Conservation (phyloP, 2,888 invertebrate species). For the Alentia gelatinosa region DNA sequence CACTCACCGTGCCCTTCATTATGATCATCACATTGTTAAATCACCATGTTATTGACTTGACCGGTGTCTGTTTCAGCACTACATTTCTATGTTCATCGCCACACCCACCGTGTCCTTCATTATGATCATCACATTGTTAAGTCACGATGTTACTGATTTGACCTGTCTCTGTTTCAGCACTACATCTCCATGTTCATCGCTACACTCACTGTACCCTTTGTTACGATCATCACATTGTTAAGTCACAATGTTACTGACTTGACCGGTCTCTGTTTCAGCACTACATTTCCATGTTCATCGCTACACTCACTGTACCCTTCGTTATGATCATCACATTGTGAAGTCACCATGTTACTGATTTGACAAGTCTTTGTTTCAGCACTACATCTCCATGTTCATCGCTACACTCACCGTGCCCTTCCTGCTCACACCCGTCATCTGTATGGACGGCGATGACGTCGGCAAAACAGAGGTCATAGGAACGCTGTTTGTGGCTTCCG, state of each 20-base stretch:
- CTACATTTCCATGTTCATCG: slow-evolving; percentile 88
- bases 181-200: slow-evolving; percentile 88
- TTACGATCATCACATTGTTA: too few relatives aligned
- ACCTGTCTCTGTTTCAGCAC: slow-evolving; percentile 69
- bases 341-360: background rate
- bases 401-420: slow-evolving; percentile 90
- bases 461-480: slow-evolving; percentile 78
- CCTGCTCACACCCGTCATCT: slow-evolving; percentile 89
- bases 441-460: slow-evolving; percentile 84
- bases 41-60: too few relatives aligned
- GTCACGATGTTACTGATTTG: too few relatives aligned
- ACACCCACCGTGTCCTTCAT: slow-evolving; percentile 92
- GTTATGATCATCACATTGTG: too few relatives aligned
- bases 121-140: too few relatives aligned
- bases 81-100: slow-evolving; percentile 88
- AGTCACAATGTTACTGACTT: too few relatives aligned
- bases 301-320: slow-evolving; percentile 90
- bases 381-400: slow-evolving; percentile 88
- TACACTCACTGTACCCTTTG: slow-evolving; percentile 91
- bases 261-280: slow-evolving; percentile 68
- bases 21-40: too few relatives aligned
- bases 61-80: slow-evolving; percentile 71
- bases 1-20: slow-evolving; percentile 91
- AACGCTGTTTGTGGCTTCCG: slow-evolving; percentile 80
- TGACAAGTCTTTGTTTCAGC: slow-evolving; percentile 70